phyloP scores from a whole-genome alignment of 2,797 vertebrate species.

The Helostoma temminkii region DNA sequence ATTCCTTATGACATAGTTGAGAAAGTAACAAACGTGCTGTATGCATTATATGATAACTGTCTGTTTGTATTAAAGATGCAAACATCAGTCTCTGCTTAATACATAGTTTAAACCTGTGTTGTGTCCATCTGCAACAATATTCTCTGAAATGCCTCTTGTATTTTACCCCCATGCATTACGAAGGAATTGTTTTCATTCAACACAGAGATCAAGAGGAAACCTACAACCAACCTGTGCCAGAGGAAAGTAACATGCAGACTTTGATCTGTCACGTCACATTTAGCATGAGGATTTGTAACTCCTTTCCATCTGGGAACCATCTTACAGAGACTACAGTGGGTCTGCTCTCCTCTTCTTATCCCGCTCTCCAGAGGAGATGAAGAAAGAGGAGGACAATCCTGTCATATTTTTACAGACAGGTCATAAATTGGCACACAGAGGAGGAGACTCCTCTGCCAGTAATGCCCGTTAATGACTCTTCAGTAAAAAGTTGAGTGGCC shows the following conservation, averaged over 20 bases:
- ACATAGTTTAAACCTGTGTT: neutral
- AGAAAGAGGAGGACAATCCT: slow-evolving; percentile 40
- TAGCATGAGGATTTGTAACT: slow-evolving; percentile 58
- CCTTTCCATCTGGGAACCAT: slow-evolving; percentile 80
- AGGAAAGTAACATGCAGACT: slow-evolving; percentile 40
- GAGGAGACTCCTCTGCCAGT: slow-evolving; percentile 35
- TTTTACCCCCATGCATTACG: neutral
- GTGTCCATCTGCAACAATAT: slow-evolving; percentile 14
- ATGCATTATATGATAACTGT: neutral
- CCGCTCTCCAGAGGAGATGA: slow-evolving; percentile 24
- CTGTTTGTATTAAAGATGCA: neutral
- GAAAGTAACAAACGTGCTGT: slow-evolving; percentile 16
- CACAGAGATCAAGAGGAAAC: slow-evolving; percentile 25
- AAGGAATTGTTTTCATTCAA: slow-evolving; percentile 2
- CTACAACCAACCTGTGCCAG: slow-evolving; percentile 30
- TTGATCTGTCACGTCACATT: slow-evolving; percentile 67
- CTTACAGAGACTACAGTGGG: slow-evolving; percentile 51
- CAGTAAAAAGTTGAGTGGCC: slow-evolving; percentile 44
- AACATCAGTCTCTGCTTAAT: neutral
- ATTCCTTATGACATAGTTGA: slow-evolving; percentile 9
- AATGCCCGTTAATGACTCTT: slow-evolving; percentile 61
- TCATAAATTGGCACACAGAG: slow-evolving; percentile 69
- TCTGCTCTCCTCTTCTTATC: slow-evolving; percentile 49
- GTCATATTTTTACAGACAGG: slow-evolving; percentile 73
- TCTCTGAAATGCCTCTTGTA: neutral